A percentile compares a stretch with the other conserved stretches of the same genome.
phyloP scores from a whole-genome alignment of 2,888 invertebrate genomes.

The Scaptodrosophila latifasciaeformis region DNA sequence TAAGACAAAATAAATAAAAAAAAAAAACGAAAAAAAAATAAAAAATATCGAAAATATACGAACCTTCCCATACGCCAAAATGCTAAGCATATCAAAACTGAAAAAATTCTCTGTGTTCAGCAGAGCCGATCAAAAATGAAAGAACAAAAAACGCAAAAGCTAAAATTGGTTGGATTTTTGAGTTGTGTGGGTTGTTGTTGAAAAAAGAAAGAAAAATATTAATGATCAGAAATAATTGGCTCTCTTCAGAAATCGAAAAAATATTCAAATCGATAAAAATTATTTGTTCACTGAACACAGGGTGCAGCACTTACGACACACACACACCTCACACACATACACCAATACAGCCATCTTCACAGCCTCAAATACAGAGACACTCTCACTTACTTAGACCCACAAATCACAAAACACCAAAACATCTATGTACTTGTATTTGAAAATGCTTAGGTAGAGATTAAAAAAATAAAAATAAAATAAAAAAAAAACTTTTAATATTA shows the following conservation, averaged over 20 bases:
- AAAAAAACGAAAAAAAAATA: slow-evolving; percentile 15
- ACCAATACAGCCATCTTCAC: slow-evolving; percentile 9
- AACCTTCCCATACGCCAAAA: slow-evolving; percentile 18
- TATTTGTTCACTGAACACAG: slow-evolving; percentile 66
- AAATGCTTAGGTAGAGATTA: too few species aligned
- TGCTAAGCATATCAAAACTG: slow-evolving; percentile 43
- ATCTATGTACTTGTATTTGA: too few species aligned
- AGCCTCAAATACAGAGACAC: slow-evolving; percentile 10
- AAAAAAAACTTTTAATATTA: background rate
- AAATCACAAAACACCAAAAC: too few species aligned
- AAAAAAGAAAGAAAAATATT: slow-evolving; percentile 14
- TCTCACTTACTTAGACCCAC: background rate
- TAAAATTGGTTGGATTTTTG: slow-evolving; percentile 50
- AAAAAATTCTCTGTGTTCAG: slow-evolving; percentile 64
- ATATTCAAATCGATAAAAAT: slow-evolving; percentile 21
- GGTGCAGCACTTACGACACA: slow-evolving; percentile 32
- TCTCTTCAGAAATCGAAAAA: slow-evolving; percentile 26
- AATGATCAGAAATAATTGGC: background rate
- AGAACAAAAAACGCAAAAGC: slow-evolving; percentile 10
- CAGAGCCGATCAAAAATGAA: slow-evolving; percentile 39
- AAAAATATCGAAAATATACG: slow-evolving; percentile 17
- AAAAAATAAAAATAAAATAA: background rate
- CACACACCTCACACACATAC: slow-evolving; percentile 11
- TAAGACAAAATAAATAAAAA: slow-evolving; percentile 31
- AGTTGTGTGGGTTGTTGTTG: slow-evolving; percentile 25